A percentile compares a stretch with the other conserved stretches of the same genome.
Conservation (phyloP, 1,140 invertebrate genomes). For the Drosophila kohkoa region DNA sequence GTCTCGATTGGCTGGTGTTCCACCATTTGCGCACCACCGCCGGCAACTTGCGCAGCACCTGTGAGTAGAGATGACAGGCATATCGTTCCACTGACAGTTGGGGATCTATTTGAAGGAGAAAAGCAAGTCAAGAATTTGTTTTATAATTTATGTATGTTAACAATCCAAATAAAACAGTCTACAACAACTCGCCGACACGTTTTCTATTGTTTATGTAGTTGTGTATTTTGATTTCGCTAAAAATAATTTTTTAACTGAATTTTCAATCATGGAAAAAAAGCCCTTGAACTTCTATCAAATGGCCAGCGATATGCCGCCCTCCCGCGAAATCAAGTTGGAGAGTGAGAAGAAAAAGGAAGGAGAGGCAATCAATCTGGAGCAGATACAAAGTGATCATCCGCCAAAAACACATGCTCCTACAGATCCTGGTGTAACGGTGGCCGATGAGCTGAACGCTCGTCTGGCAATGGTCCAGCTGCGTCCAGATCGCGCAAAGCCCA, state of each 20-base stretch:
- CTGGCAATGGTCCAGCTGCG: conserved; percentile 66
- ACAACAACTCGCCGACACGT: background rate
- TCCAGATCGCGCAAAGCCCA: conserved; percentile 54
- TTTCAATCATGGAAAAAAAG: conserved; percentile 52
- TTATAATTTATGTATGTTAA: background rate
- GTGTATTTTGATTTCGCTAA: conserved; percentile 21
- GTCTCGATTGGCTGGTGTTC: conserved; percentile 89
- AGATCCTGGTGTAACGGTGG: conserved; percentile 51
- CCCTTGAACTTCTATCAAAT: conserved; percentile 54
- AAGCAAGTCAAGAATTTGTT: conserved; percentile 7
- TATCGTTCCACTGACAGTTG: conserved; percentile 86
- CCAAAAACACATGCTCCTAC: background rate
- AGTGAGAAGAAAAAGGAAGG: conserved; percentile 44
- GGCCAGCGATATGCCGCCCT: conserved; percentile 40
- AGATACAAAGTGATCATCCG: conserved; percentile 24
- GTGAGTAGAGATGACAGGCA: conserved; percentile 89
- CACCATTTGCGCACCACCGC: conserved; percentile 94
- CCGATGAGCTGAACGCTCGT: conserved; percentile 68
- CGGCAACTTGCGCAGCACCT: conserved; percentile 89
- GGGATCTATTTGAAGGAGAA: conserved; percentile 51
- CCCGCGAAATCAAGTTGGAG: conserved; percentile 35
- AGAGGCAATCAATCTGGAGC: conserved; percentile 54
- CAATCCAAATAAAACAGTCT: conserved; percentile 13
- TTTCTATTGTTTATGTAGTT: conserved; percentile 6
- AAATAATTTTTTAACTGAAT: conserved; percentile 8